Evolutionary conservation across 2,888 invertebrate species (phyloP), one percentile per base, ranked within the genome.

Genomic region (Lasius platythorax): DNA sequence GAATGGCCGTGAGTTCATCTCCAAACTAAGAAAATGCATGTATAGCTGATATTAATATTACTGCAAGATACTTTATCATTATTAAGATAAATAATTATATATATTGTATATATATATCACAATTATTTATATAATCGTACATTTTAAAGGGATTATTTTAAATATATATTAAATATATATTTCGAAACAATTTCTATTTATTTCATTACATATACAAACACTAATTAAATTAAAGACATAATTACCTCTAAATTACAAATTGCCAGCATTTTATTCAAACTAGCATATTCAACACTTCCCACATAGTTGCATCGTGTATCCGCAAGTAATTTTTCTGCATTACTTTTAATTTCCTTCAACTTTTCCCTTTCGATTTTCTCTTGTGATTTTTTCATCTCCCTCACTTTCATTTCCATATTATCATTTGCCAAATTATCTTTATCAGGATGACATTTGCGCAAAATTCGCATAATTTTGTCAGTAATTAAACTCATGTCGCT

Each of bases 251-350:
- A 89, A 67, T 88, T 83, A 82, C 84, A 89, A 8, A 90, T n/a
- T 3, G 93, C 94, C 28, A 93, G 66, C 89, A 93, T 92, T 87
- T 92, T 94, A 75, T 90, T 91, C 1, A 93, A 85, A 81, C 85
- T 91, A 3, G 91, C 63, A 82, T 91, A 92, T 82, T 93, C 93
- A 4, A 93, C 84, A 33, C 91, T 90, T 18, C 91, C 89, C 3
- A 89, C 70, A 37, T 73, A 73, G 12, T 87, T 91, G 23, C 84
- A 83, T n/a, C 40, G 82, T 46, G 56, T 43, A 2, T 43, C 56
- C 6, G 23, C 23, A 9, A 91, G 63, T 23, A 91, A 81, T 63
- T 78, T 68, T 40, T 91, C 82, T 0, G 85, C 64, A n/a, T 90
- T 84, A 11, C 11, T 67, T 8, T 76, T 81, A 3, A 91, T 68